These are phyloP conservation scores for Eidolon helvum DNA, from an alignment of 2,113 vertebrate species.

Conservation along the genomic window DNA sequence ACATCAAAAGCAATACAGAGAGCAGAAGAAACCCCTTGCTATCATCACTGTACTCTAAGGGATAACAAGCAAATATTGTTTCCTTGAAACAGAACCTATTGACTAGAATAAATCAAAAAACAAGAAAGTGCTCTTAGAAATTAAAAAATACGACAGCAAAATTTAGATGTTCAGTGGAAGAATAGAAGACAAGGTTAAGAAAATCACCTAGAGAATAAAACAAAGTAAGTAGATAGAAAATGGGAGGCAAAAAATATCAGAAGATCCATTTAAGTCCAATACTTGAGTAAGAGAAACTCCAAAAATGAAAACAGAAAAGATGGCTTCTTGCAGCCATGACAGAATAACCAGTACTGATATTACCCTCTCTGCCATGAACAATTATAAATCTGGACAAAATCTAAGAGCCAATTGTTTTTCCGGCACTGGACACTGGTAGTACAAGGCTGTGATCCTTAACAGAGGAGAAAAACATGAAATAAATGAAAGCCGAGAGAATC, in stretches of 20 bases:
- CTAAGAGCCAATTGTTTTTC: conserved; percentile 42
- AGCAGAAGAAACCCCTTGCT: neutral
- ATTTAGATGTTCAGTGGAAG: neutral
- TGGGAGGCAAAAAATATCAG: neutral
- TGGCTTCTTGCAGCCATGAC: neutral
- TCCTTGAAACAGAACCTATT: neutral
- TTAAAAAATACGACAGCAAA: neutral
- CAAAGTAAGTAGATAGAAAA: neutral
- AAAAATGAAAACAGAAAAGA: neutral
- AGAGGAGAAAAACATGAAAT: neutral
- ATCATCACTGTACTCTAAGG: neutral
- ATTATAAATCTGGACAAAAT: neutral
- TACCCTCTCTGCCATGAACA: neutral
- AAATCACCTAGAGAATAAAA: neutral
- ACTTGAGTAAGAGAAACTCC: neutral
- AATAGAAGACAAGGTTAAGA: neutral
- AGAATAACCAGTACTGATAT: neutral
- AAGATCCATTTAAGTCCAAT: neutral
- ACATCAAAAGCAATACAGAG: neutral
- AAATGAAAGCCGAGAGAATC: neutral
- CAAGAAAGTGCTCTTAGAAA: neutral
- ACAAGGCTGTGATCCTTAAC: neutral
- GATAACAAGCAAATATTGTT: neutral
- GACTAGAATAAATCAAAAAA: neutral
- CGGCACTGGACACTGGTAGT: neutral